Percentiles rank a stretch among this genome's conserved stretches.
These are phyloP conservation scores for Selenia dentaria DNA, from an alignment of 2,888 invertebrate species.

Conservation along the genomic window DNA sequence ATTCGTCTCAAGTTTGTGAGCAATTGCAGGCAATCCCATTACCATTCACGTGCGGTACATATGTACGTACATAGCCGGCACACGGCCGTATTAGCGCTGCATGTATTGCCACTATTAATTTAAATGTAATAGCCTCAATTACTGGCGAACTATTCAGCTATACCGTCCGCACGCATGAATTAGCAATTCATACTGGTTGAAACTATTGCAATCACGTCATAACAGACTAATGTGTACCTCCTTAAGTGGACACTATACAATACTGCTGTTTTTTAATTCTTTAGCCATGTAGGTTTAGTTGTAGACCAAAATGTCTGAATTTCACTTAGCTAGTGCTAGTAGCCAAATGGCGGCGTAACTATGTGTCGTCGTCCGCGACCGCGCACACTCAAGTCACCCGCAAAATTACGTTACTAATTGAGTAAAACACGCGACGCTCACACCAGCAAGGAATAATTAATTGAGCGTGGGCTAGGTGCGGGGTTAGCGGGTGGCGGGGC, in stretches of 20 bases:
- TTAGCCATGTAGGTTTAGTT: no score
- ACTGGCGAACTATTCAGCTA: constrained; percentile 61
- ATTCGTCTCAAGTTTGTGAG: constrained; percentile 70
- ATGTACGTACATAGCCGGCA: constrained; percentile 45
- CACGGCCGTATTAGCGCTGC: constrained; percentile 59
- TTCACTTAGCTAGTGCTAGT: constrained; percentile 49
- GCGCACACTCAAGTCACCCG: constrained; percentile 82
- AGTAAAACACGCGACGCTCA: constrained; percentile 84
- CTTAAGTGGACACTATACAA: no score
- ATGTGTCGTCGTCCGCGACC: constrained; percentile 62
- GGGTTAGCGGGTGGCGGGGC: constrained; percentile 55
- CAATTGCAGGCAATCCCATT: constrained; percentile 71
- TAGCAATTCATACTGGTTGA: constrained; percentile 33
- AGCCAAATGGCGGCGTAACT: constrained; percentile 56
- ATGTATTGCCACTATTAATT: constrained; percentile 75
- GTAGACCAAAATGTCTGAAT: constrained; percentile 29
- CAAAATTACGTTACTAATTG: constrained; percentile 85
- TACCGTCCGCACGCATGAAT: constrained; percentile 48
- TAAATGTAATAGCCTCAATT: constrained; percentile 78
- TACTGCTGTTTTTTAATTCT: no score
- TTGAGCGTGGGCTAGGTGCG: constrained; percentile 75
- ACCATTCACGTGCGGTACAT: constrained; percentile 61
- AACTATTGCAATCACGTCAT: constrained; percentile 48
- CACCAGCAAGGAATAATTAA: constrained; percentile 83
- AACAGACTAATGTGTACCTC: constrained; percentile 42